Conservation (phyloP, 2,113 vertebrate genomes). For the Rhea americana region DNA sequence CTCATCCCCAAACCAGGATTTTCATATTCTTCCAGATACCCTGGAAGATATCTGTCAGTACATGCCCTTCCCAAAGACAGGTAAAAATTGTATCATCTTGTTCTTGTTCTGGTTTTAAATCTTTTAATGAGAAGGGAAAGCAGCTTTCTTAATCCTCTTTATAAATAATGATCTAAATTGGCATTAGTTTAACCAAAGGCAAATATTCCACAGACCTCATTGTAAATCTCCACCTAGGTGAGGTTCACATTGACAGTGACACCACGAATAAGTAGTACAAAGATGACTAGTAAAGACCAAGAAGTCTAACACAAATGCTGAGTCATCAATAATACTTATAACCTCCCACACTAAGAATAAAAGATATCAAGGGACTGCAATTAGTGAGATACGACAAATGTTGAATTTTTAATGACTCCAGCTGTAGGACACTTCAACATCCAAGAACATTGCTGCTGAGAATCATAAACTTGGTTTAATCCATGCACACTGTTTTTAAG, state of each 20-base stretch:
- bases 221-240: conserved; percentile 5
- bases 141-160: background rate
- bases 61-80: background rate
- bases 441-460: background rate
- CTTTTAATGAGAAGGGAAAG: background rate
- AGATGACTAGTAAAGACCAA: background rate
- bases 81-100: background rate
- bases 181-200: background rate
- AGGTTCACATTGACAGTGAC: background rate
- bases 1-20: conserved; percentile 56
- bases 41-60: conserved; percentile 41
- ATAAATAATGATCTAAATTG: background rate
- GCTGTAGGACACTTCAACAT: conserved; percentile 17
- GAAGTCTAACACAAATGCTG: conserved; percentile 51
- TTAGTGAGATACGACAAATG: conserved; percentile 47
- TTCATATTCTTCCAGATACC: conserved; percentile 13
- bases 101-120: background rate
- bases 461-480: background rate
- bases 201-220: background rate
- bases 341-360: conserved; percentile 37
- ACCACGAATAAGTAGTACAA: background rate
- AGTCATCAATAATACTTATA: conserved; percentile 61
- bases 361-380: conserved; percentile 30
- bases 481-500: rapidly evolving
- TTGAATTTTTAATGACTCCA: conserved; percentile 49